Base-by-base conservation (phyloP, 2,888 invertebrate genomes). In the Dichetophora obliterata region DNA sequence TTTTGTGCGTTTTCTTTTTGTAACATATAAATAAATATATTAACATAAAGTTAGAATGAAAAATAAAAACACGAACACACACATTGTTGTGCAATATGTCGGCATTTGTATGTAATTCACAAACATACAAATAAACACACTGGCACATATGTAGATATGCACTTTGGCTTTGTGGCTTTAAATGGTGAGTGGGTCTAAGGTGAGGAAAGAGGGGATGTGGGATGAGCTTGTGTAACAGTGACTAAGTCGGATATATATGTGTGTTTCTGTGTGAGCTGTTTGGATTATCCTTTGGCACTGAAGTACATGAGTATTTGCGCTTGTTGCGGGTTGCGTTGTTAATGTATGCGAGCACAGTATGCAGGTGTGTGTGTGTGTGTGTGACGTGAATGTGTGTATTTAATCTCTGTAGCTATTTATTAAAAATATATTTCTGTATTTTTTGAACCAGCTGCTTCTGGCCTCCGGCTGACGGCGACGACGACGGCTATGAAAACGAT, bases 71-170 rank as follows among this genome's bases (percentile, higher is more conserved):
- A 19, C 14, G n/a, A 34, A 11, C 43, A 65, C 54, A 54, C n/a
- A 54, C 54, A 54, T 22, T 66, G 66, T 66, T 66, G 66, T 66
- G 43, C 66, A 66, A 66, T 66, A 66, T 66, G 43, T 66, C 27
- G 66, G n/a, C 43, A 19, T 19, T 65, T 34, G 9, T 34, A 65
- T 43, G 65, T 37, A 34, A 34, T n/a, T 57, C 65, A 43, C 34
- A 43, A 19, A 34, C 37, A 66, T 5, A 43, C 34, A 43, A 9
- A 65, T 19, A 34, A 16, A 34, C n/a, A n/a, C 22, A 19, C 34
- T n/a, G 14, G 5, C 19, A 11, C 66, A 31, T n/a, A n/a, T 22
- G 27, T 27, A 59, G 22, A 59, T 27, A 59, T 24, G 27, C 57
- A 59, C 57, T 59, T 59, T 24, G 57, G 24, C 22, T 59, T 59